A percentile compares a stretch with the other conserved stretches of the same genome.
Conservation (phyloP, 1,140 invertebrate genomes). For the Calliopsis andreniformis region DNA sequence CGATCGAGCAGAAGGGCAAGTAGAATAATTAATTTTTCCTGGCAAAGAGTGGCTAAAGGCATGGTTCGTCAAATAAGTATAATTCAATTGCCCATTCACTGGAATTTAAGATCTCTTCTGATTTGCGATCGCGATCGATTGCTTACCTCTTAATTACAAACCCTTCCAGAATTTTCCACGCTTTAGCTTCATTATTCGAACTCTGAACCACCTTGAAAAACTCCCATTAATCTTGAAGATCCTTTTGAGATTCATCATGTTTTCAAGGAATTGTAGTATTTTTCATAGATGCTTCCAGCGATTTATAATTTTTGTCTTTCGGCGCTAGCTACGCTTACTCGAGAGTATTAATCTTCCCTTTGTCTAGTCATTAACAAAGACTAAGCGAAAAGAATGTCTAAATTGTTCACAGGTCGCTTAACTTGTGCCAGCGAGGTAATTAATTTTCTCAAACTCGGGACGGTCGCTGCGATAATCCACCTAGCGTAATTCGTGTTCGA, state of each 20-base stretch:
- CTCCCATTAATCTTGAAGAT: too few species aligned
- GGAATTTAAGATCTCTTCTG: too few species aligned
- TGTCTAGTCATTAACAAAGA: background rate
- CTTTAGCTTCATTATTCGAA: too few species aligned
- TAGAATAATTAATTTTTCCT: constrained; percentile 58
- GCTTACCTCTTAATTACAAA: too few species aligned
- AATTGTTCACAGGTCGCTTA: background rate
- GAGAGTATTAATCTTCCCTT: background rate
- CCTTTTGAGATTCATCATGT: background rate
- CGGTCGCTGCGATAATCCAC: background rate
- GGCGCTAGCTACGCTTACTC: background rate
- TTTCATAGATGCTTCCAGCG: background rate
- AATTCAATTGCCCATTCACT: constrained; percentile 26
- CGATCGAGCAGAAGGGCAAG: constrained; percentile 56
- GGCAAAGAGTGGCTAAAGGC: background rate
- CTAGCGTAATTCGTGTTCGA: background rate
- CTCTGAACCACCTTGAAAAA: too few species aligned
- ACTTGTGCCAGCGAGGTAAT: background rate
- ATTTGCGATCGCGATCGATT: too few species aligned
- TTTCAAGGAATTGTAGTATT: background rate
- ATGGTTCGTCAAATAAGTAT: background rate
- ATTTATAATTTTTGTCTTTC: background rate
- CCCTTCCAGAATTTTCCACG: too few species aligned
- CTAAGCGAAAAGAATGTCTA: background rate
- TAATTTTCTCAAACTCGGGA: background rate